These are phyloP conservation scores for Pachypsylla venusta DNA, from an alignment of 1,140 invertebrate genomes.

Conservation along the genomic window DNA sequence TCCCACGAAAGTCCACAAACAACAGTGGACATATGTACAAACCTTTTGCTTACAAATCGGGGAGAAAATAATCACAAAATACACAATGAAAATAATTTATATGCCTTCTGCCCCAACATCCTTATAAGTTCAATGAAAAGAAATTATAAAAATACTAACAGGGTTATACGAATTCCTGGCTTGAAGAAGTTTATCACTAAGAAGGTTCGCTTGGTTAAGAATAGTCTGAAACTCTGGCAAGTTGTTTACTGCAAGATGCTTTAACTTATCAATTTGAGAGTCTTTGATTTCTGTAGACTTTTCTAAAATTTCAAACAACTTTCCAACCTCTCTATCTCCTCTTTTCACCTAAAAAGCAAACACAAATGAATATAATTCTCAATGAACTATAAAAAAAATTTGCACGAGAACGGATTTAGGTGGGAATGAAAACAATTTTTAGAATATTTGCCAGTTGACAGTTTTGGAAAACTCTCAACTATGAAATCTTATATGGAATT, in stretches of 20 bases:
- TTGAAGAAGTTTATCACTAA: slow-evolving; percentile 39
- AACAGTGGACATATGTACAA: no score
- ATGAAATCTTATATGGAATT: slow-evolving; percentile 14
- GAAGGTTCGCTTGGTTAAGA: slow-evolving; percentile 45
- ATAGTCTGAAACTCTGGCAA: slow-evolving; percentile 47
- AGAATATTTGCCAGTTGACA: not conserved
- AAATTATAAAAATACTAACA: slow-evolving; percentile 27
- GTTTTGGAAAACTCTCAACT: slow-evolving; percentile 9
- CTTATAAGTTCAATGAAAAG: not conserved
- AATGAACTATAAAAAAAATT: slow-evolving; percentile 17
- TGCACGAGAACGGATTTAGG: slow-evolving; percentile 15
- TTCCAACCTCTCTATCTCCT: slow-evolving; percentile 59
- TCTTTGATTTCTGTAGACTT: slow-evolving; percentile 60
- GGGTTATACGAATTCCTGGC: slow-evolving; percentile 36
- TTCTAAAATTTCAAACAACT: slow-evolving; percentile 58
- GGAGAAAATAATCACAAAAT: no score
- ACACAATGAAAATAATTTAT: no score
- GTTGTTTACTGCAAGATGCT: slow-evolving; percentile 29
- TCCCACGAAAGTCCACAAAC: no score
- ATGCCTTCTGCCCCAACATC: slow-evolving; percentile 22
- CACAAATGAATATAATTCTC: not conserved
- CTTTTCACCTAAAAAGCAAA: slow-evolving; percentile 45
- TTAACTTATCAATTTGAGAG: slow-evolving; percentile 41
- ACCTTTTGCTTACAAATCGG: no score
- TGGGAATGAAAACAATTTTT: not conserved